A percentile compares a stretch with the other conserved stretches of the same genome.
phyloP scores from a whole-genome alignment of 2,888 invertebrate genomes.

The Pterobdella sp. region DNA sequence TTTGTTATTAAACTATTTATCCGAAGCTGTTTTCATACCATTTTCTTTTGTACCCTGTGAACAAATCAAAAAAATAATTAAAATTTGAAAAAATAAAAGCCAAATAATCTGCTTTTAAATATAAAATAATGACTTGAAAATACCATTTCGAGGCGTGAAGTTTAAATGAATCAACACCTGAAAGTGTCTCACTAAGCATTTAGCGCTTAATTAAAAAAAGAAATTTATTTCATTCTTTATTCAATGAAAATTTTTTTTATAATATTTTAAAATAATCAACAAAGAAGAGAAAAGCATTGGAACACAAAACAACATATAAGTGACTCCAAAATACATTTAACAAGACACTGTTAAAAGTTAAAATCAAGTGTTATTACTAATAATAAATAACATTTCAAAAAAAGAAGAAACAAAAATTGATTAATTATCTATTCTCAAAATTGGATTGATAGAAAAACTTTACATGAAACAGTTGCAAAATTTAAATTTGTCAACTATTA shows the following conservation, averaged over 20 bases:
- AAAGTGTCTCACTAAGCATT: neutral
- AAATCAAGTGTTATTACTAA: conserved; percentile 14
- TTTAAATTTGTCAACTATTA: neutral
- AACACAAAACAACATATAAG: conserved; percentile 9
- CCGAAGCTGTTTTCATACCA: neutral
- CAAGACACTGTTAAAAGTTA: conserved; percentile 13
- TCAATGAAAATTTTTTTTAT: neutral
- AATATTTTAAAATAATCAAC: neutral
- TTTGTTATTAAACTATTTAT: neutral
- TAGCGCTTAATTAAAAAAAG: neutral
- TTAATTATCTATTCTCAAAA: neutral
- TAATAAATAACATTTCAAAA: neutral
- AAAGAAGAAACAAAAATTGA: neutral
- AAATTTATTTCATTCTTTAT: neutral
- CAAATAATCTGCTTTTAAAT: neutral
- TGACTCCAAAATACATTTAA: conserved; percentile 7
- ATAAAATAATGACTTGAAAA: neutral
- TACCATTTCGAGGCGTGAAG: neutral
- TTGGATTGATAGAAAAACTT: neutral
- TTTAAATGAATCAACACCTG: neutral
- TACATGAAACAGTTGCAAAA: neutral
- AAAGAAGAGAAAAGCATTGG: conserved; percentile 7
- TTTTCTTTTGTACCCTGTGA: neutral
- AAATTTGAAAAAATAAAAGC: neutral
- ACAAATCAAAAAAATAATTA: neutral